phyloP scores from a whole-genome alignment of 2,113 vertebrate genomes.

The Piaya cayana region DNA sequence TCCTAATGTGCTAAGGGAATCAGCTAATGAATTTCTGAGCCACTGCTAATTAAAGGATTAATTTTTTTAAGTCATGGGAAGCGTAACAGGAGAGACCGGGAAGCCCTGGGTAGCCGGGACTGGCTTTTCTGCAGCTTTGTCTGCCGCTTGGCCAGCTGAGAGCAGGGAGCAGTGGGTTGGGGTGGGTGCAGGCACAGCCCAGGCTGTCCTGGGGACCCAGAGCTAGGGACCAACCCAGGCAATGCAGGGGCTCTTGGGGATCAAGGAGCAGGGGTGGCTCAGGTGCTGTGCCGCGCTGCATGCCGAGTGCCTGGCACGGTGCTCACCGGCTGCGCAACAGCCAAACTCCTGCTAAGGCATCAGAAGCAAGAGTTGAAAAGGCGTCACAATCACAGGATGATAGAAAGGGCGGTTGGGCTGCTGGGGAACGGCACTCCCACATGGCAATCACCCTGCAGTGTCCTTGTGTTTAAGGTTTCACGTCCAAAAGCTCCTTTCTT shows the following conservation, averaged over 20 bases:
- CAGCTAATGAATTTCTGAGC: neutral
- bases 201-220: rapidly evolving
- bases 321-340: too few relatives aligned
- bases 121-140: neutral
- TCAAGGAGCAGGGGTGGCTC: rapidly evolving
- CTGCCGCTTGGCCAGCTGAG: rapidly evolving
- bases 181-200: neutral
- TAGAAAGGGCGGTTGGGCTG: neutral
- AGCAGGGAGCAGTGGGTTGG: neutral
- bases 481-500: neutral
- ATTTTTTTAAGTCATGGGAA: neutral
- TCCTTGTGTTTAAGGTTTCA: neutral
- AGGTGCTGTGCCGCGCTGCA: too few relatives aligned
- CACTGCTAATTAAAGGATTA: conserved; percentile 2
- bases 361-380: neutral
- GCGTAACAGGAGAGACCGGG: neutral
- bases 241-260: rapidly evolving
- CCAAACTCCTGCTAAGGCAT: neutral
- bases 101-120: rapidly evolving
- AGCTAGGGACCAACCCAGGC: too few relatives aligned
- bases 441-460: rapidly evolving
- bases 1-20: neutral
- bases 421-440: rapidly evolving
- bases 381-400: neutral
- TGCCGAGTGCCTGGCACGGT: too few relatives aligned